phyloP scores from a whole-genome alignment of 2,888 invertebrate genomes.

The Prosapia bicincta region DNA sequence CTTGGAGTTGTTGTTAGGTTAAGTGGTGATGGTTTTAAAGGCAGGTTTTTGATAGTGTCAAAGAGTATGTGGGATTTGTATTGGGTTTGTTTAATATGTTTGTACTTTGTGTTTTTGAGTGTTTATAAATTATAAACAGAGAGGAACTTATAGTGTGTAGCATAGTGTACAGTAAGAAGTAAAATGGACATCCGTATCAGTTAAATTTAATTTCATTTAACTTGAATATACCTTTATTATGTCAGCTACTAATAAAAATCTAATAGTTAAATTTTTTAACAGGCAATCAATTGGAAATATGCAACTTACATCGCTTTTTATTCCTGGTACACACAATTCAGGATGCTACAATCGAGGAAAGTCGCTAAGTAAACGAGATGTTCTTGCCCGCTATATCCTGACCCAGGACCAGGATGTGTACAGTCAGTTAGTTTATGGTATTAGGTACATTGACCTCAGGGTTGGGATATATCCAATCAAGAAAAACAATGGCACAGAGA shows the following conservation, averaged over 20 bases:
- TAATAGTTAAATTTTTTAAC: neutral
- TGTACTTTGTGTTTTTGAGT: too few species aligned
- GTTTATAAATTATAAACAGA: too few species aligned
- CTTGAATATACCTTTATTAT: too few species aligned
- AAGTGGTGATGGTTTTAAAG: too few species aligned
- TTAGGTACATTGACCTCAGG: constrained; percentile 77
- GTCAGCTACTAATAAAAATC: too few species aligned
- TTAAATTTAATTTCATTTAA: too few species aligned
- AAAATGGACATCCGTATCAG: too few species aligned
- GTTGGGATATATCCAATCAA: constrained; percentile 60
- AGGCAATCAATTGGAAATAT: constrained; percentile 50
- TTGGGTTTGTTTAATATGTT: too few species aligned
- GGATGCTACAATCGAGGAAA: constrained; percentile 51
- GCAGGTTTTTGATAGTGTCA: too few species aligned
- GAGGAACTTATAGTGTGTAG: neutral
- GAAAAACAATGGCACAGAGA: constrained; percentile 30
- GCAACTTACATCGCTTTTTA: constrained; percentile 52
- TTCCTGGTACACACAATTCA: constrained; percentile 59
- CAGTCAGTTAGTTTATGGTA: constrained; percentile 80
- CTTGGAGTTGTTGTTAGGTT: too few species aligned
- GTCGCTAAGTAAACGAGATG: constrained; percentile 46
- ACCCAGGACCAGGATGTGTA: constrained; percentile 77
- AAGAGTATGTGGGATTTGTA: too few species aligned
- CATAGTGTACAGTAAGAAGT: too few species aligned
- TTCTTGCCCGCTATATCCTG: constrained; percentile 47